Evolutionary conservation across 2,113 vertebrate species (phyloP).

Genomic region (Onychostruthus taczanowskii): DNA sequence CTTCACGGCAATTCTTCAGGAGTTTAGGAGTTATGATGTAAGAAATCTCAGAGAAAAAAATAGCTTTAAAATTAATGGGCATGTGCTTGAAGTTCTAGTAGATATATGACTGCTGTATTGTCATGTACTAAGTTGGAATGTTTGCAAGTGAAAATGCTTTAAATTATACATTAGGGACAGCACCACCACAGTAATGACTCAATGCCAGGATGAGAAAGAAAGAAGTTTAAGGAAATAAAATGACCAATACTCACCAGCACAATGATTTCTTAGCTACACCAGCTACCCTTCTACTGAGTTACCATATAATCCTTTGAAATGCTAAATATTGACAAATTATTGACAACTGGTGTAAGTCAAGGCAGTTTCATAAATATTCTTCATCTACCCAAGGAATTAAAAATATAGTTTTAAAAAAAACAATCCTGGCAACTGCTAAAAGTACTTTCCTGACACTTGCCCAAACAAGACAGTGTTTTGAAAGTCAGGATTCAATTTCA

Average conservation of each 20-base stretch:
- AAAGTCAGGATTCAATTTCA: neutral
- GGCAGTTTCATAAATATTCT: neutral
- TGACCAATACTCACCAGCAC: neutral
- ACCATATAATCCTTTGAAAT: neutral
- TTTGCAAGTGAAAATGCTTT: neutral
- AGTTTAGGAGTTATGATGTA: neutral
- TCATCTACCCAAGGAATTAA: neutral
- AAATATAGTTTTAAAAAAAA: neutral
- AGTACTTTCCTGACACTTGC: neutral
- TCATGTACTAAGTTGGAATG: neutral
- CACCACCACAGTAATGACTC: neutral
- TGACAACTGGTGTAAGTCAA: neutral
- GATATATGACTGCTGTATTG: neutral
- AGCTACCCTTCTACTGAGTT: neutral
- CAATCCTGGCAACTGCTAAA: neutral
- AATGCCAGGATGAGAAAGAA: neutral
- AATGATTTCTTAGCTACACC: neutral
- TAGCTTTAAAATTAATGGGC: neutral
- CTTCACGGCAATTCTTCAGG: neutral
- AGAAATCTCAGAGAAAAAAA: neutral
- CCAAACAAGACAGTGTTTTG: neutral
- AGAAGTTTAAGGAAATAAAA: neutral
- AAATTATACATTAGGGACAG: neutral
- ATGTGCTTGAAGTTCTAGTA: neutral
- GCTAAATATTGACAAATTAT: neutral